A percentile compares a stretch with the other conserved stretches of the same genome.
Evolutionary conservation across 2,797 vertebrate genomes (phyloP).

Genomic region (Tiaroga cobitis): DNA sequence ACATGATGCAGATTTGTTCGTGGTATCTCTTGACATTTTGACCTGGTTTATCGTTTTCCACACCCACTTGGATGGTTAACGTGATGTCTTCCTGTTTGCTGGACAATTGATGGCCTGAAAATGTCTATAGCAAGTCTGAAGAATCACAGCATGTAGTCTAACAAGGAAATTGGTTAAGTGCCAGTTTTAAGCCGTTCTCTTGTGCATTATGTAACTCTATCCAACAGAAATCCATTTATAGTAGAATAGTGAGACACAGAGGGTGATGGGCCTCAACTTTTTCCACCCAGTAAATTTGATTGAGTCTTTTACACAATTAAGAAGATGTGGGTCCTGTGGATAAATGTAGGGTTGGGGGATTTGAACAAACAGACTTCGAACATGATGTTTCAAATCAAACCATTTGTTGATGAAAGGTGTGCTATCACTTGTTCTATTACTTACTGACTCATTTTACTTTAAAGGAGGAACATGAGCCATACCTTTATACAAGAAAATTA

Average conservation of each 20-base stretch:
- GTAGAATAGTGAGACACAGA: constrained; percentile 27
- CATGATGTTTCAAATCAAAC: neutral
- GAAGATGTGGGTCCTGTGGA: neutral
- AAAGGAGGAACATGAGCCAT: neutral
- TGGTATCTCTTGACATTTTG: constrained; percentile 31
- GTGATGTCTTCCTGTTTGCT: constrained; percentile 19
- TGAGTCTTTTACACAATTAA: neutral
- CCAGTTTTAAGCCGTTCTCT: constrained; percentile 44
- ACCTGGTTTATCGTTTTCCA: constrained; percentile 34
- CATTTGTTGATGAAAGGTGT: neutral
- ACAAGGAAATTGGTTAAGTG: constrained; percentile 46
- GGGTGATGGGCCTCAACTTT: neutral
- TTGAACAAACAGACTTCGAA: neutral
- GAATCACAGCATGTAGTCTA: constrained; percentile 43
- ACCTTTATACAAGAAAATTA: neutral
- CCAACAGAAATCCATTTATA: constrained; percentile 43
- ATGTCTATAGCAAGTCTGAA: neutral
- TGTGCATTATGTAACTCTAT: constrained; percentile 43
- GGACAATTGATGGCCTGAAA: neutral
- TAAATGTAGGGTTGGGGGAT: neutral
- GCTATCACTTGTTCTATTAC: neutral
- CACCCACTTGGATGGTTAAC: constrained; percentile 15
- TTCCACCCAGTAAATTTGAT: neutral
- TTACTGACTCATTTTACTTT: neutral
- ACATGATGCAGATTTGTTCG: neutral